Evolutionary conservation across 2,113 vertebrate species (phyloP), one percentile per base, ranked within the genome.

Genomic region (Peucedramus taeniatus): DNA sequence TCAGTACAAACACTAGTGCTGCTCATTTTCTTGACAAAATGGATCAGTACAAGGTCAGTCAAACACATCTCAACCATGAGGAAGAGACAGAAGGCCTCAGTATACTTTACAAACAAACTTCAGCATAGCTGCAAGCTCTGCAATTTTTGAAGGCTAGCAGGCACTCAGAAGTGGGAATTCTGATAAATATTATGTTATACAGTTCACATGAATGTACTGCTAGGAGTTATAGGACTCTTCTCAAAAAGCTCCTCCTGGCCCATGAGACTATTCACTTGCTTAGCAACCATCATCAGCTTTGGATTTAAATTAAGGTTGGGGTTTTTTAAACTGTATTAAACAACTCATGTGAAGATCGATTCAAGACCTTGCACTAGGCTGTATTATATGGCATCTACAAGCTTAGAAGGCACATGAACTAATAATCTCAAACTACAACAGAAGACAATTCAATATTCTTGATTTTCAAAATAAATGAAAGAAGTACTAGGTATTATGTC

Each of bases 141-240:
- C 9, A 33, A 2, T 12, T 80, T 86, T 40, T 44, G 63, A 71
- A 42, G 47, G 26, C 18, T 42, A 47, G 7, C 35, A 39, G 27
- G 17, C 51, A 57, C 28, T 65, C 10, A 3, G 12, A 75, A 49
- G 53, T 30, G 47, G 33, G 21, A 82, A 59, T 71, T 76, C 39
- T 72, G 26, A 15, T 24, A 57, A 51, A 31, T 7, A 11, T 3
- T 10, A 10, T 0, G 0, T 45, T 44, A 71, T 3, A 37, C 5
- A 42, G 40, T 37, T 68, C 24, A 10, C 47, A 35, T 2, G 3
- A 13, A 45, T 15, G 23, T 23, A 50, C 23, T 68, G 24, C 26
- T 11, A 53, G 21, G 13, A 79, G 14, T 57, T 42, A 80, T 0
- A 1, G 39, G 30, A 42, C 30, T 57, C 26, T 47, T 51, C n/a